Base-by-base conservation (phyloP, 2,113 vertebrate species). In the Marcusenius ussheri region DNA sequence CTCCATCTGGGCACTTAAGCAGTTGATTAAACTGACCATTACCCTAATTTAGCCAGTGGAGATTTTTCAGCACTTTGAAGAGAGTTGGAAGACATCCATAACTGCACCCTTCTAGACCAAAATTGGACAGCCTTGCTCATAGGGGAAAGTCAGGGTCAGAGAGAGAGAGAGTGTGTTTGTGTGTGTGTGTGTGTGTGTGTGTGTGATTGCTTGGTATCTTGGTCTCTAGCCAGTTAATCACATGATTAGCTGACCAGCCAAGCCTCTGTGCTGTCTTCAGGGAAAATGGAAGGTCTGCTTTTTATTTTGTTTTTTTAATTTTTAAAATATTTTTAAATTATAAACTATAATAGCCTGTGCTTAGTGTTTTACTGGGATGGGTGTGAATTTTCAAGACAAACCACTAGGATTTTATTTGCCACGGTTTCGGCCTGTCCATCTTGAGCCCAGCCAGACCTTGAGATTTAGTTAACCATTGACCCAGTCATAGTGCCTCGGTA, bases 61-160 rank as follows among this genome's bases (percentile, higher is more conserved):
- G 50, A 49, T 35, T 87, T 84, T 53, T 87, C 85, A 87, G 31
- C 31, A 31, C 21, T 87, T 51, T 87, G 27, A 87, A 87, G 84
- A 87, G 50, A 15, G 50, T 31, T 87, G 85, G 85, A 21, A 21
- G 27, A 87, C 85, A 19, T 47, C 50, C 50, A 53, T 35, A 53
- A 84, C 94, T 94, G 93, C 93, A 95, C 58, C 39, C 91, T 93
- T 6, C 8, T 17, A 80, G 91, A 88, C 89, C 91, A 51, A 56
- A 87, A 87, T 47, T 53, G 85, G 49, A 87, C 49, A 31, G 50
- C 2, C 50, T 31, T 87, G 50, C 46, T 50, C 83, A 85, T 50
- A 49, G 15, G 83, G 45, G 45, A 86, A 53, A 31, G 24, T 89
- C 91, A 42, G 91, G 90, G 91, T 58, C 8, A 62, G 1, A 88